Evolutionary conservation across 2,888 invertebrate genomes (phyloP).

Genomic region (Nemapogon koenigi): DNA sequence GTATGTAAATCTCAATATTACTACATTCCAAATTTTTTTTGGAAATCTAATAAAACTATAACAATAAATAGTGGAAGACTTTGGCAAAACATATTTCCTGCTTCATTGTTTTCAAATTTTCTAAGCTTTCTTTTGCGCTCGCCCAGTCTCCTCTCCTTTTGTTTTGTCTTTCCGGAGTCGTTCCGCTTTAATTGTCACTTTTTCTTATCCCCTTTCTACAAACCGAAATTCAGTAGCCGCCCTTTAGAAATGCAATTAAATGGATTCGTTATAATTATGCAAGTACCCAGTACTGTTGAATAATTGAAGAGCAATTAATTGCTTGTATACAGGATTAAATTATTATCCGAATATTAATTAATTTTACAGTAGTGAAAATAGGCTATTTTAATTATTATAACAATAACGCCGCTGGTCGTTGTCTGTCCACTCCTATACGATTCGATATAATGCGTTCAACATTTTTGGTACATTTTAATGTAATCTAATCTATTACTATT

Average conservation of each 20-base stretch:
- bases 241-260: conserved; percentile 17
- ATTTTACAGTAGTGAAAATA: too few species aligned
- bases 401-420: too few species aligned
- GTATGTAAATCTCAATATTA: neutral
- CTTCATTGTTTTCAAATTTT: conserved; percentile 52
- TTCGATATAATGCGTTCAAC: too few species aligned
- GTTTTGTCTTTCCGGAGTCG: conserved; percentile 39
- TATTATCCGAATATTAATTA: too few species aligned
- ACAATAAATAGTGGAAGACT: conserved; percentile 13
- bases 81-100: conserved; percentile 46
- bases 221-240: conserved; percentile 1
- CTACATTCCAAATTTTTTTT: neutral
- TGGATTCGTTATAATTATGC: conserved; percentile 20
- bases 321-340: too few species aligned
- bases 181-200: conserved; percentile 49
- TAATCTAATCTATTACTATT: too few species aligned
- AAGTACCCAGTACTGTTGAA: too few species aligned
- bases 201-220: conserved; percentile 37
- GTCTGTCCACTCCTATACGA: too few species aligned
- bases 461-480: too few species aligned
- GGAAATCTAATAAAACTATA: neutral
- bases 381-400: too few species aligned
- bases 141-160: conserved; percentile 30
- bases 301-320: too few species aligned
- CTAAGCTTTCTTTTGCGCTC: conserved; percentile 34